Evolutionary conservation across 2,888 invertebrate genomes (phyloP), one percentile per base, ranked within the genome.

Genomic region (Leptopterna dolabrata): DNA sequence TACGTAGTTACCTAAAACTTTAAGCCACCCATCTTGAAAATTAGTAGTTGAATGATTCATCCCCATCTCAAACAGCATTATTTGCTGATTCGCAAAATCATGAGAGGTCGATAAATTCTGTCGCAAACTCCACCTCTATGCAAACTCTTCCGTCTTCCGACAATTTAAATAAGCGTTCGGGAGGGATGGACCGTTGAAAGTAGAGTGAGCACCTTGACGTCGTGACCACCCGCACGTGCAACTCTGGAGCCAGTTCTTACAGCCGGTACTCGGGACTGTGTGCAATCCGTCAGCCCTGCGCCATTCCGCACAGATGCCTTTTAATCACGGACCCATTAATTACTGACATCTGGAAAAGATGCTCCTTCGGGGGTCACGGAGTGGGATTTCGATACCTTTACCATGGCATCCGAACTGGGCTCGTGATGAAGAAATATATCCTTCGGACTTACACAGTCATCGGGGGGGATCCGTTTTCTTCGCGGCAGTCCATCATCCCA

Each of bases 151-250:
- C n/a, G 51, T 51, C n/a, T 51, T 51, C 51, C n/a, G 51, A 51
- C 51, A 19, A 6, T n/a, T 14, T 51, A 51, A 51, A 51, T n/a
- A 51, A n/a, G n/a, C 51, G 51, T 36, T 47, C 13, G 47, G 16
- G 47, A 51, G 51, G 51, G 51, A 51, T n/a, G 51, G 51, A 51
- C 51, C n/a, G 51, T n/a, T 51, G n/a, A 4, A 4, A 16, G 36
- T 7, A 36, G 36, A 36, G 36, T 13, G 47, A 47, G 47, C 13
- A 7, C 47, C 47, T 16, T 27, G n/a, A 13, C 41, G 76, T 76
- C 76, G 76, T 76, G 76, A 76, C 76, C 76, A 76, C 76, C 76
- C 76, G 76, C 76, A 76, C 76, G 76, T 76, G 76, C 76, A 76
- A 19, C n/a, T 51, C 51, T 6, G 51, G 51, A 16, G 51, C 51